These are phyloP conservation scores for Agraylea sexmaculata DNA, from an alignment of 1,140 invertebrate species.

Conservation along the genomic window DNA sequence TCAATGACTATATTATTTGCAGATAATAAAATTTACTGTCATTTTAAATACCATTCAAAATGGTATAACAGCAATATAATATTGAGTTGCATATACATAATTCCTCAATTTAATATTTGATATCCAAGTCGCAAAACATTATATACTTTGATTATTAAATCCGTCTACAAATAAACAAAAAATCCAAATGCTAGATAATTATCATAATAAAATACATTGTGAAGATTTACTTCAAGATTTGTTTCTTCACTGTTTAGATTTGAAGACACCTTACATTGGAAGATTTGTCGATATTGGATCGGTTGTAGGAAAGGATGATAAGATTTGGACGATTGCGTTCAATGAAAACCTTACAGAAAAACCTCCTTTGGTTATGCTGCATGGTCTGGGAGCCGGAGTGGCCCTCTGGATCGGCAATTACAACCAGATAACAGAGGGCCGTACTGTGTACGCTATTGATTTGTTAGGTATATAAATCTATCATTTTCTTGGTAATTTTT, in stretches of 20 bases:
- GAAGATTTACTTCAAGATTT: too few relatives aligned
- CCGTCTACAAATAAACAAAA: background rate
- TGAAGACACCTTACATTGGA: conserved; percentile 51
- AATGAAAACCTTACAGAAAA: conserved; percentile 49
- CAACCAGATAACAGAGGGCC: conserved; percentile 51
- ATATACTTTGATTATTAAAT: background rate
- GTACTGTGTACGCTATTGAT: conserved; percentile 78
- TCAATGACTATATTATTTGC: too few relatives aligned
- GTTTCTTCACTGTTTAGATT: conserved; percentile 30
- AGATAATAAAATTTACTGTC: too few relatives aligned
- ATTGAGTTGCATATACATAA: conserved; percentile 2
- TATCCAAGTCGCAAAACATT: background rate
- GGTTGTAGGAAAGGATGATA: conserved; percentile 46
- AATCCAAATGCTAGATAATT: too few relatives aligned
- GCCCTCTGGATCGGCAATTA: conserved; percentile 74
- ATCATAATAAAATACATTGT: too few relatives aligned
- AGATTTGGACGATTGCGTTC: conserved; percentile 62
- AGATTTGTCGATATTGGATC: conserved; percentile 59
- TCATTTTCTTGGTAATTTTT: conserved; percentile 27
- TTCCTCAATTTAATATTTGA: background rate
- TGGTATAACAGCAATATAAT: conserved; percentile 9
- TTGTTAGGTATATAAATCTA: conserved; percentile 44
- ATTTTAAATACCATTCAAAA: too few relatives aligned
- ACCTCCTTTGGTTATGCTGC: conserved; percentile 66
- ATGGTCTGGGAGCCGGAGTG: conserved; percentile 74